Percentiles rank a stretch among this genome's conserved stretches.
phyloP scores from a whole-genome alignment of 2,797 vertebrate species.

The Gallirallus australis region DNA sequence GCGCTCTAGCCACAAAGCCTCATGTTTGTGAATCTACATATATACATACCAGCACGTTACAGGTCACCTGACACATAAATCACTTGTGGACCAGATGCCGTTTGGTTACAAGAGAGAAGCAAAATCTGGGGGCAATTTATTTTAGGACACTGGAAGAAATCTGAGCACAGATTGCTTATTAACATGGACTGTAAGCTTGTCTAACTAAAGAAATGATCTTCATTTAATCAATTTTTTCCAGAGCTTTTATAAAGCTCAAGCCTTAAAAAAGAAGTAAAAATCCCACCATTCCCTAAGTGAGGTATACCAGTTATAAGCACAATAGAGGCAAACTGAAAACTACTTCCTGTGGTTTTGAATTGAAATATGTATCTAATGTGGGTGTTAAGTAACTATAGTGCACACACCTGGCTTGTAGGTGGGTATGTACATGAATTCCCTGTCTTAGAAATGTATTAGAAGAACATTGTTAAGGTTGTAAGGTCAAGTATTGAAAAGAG shows the following conservation, averaged over 20 bases:
- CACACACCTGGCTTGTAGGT: neutral
- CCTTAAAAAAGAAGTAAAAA: neutral
- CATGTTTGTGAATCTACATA: neutral
- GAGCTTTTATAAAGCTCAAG: neutral
- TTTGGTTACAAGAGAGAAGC: neutral
- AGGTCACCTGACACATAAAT: neutral
- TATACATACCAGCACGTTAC: neutral
- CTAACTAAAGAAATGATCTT: neutral
- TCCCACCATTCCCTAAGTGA: neutral
- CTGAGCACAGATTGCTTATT: neutral
- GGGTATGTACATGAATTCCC: neutral
- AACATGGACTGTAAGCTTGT: neutral
- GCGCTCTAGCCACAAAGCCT: neutral
- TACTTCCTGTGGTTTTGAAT: neutral
- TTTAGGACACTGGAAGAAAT: neutral
- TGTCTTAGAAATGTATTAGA: neutral
- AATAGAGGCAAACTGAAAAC: neutral
- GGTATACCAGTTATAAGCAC: neutral
- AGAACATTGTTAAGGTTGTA: neutral
- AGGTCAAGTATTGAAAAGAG: neutral
- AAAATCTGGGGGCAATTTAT: neutral
- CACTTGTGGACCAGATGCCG: neutral
- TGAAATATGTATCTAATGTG: neutral
- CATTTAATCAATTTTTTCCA: neutral
- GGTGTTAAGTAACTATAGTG: neutral